Evolutionary conservation across 2,888 invertebrate genomes (phyloP), one percentile per base, ranked within the genome.

Genomic region (Orthosia cruda): DNA sequence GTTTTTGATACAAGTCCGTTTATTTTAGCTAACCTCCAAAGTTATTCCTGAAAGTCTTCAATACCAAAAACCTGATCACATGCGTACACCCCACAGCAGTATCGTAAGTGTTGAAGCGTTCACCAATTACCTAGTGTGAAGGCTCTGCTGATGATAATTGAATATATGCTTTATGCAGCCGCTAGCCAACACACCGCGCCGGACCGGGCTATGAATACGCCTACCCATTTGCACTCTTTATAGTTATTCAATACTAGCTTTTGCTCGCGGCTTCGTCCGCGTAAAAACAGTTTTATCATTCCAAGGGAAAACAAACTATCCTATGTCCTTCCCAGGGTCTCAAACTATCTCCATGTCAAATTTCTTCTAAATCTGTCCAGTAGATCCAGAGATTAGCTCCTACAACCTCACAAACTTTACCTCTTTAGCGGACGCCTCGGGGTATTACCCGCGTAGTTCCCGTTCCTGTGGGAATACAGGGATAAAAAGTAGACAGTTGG

Each of bases 41-140:
- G 9, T 40, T 12, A 2, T 12, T 47, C 4, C 20, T 4, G 50
- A n/a, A n/a, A n/a, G 16, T 9, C 57, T 5, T 15, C 32, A 20
- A n/a, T n/a, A 52, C 32, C 9, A 15, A n/a, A 40, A 52, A 11
- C 40, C n/a, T 13, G 16, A 75, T 85, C 23, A 61, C 64, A 81
- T 91, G 86, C 49, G 13, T 88, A 77, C 71, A 75, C 83, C 72
- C 69, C 84, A 90, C 49, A 49, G 68, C 40, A 64, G 71, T 80
- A 83, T 81, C 82, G 88, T 89, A 89, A 92, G 92, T 93, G 93
- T 89, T 91, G 93, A 93, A 90, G 90, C 91, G 86, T 92, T 91
- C 88, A 92, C 94, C 95, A 95, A 95, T 95, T 95, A 95, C 93
- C 86, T 89, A 85, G 93, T 93, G 93, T 92, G 95, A 95, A 94